These are phyloP conservation scores for Lycocerus yunnanus DNA, from an alignment of 2,888 invertebrate genomes.

Conservation along the genomic window DNA sequence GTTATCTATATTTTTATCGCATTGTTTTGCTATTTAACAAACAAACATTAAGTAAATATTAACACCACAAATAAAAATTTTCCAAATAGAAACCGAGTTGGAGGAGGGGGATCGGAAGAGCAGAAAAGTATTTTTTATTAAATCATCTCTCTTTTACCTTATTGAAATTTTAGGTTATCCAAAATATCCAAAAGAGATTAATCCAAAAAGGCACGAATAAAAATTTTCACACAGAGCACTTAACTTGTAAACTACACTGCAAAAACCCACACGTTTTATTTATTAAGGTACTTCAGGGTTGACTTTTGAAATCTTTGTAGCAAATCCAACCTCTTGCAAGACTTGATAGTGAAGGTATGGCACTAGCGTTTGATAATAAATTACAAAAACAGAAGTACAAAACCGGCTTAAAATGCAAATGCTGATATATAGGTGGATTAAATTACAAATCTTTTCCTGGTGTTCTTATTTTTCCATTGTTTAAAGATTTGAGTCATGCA, in stretches of 20 bases:
- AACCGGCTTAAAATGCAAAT: neutral
- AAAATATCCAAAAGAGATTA: neutral
- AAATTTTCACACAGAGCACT: neutral
- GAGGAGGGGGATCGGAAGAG: neutral
- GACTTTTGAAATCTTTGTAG: neutral
- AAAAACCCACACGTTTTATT: neutral
- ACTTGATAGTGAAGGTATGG: neutral
- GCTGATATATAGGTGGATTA: neutral
- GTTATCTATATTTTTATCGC: neutral
- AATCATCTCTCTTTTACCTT: neutral
- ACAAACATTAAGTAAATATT: neutral
- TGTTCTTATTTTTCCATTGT: slow-evolving; percentile 9
- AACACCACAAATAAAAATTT: neutral
- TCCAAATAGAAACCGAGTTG: neutral
- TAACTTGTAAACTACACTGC: neutral
- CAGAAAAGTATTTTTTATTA: neutral
- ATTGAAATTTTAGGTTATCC: neutral
- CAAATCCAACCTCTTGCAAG: neutral
- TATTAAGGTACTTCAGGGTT: neutral
- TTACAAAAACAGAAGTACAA: neutral
- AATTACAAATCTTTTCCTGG: slow-evolving; percentile 10
- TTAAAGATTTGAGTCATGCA: slow-evolving; percentile 9
- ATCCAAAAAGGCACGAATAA: neutral
- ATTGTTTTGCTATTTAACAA: neutral
- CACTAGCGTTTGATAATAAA: neutral